Conservation (phyloP, 2,113 vertebrate genomes). For the Salvelinus namaycush region DNA sequence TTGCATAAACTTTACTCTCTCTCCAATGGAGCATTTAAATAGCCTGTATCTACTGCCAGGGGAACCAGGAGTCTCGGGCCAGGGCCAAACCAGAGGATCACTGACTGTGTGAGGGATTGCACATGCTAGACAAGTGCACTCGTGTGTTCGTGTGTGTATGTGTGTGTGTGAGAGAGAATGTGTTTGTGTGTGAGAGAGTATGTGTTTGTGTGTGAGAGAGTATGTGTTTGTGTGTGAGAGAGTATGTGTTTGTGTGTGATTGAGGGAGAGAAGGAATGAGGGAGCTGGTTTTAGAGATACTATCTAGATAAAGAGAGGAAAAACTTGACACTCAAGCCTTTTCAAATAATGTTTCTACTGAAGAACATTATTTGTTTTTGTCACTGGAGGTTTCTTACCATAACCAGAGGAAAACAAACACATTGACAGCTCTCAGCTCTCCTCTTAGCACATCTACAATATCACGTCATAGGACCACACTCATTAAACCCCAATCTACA, state of each 20-base stretch:
- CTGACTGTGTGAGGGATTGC: constrained; percentile 53
- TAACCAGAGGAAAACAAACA: not conserved
- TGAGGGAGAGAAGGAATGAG: constrained; percentile 21
- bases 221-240: not conserved
- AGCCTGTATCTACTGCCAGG: constrained; percentile 82
- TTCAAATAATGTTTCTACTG: too few species aligned
- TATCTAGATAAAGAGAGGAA: not conserved
- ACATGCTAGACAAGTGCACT: constrained; percentile 24
- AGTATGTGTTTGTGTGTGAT: not conserved
- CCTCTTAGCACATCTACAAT: not conserved
- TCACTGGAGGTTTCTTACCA: not conserved
- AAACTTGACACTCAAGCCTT: not conserved
- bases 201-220: too few species aligned
- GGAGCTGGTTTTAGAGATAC: constrained; percentile 6
- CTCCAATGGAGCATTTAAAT: constrained; percentile 99
- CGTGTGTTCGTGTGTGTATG: constrained; percentile 19
- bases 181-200: too few species aligned
- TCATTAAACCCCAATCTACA: not conserved
- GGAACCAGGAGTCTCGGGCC: constrained; percentile 63
- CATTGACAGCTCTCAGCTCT: not conserved
- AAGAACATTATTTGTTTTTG: not conserved
- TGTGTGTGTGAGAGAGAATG: constrained; percentile 10
- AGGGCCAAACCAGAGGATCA: constrained; percentile 66
- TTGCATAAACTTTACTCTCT: constrained; percentile 99
- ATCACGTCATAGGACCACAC: not conserved